A percentile compares a stretch with the other conserved stretches of the same genome.
Conservation (phyloP, 2,888 invertebrate genomes). For the Acrocera orbiculus region DNA sequence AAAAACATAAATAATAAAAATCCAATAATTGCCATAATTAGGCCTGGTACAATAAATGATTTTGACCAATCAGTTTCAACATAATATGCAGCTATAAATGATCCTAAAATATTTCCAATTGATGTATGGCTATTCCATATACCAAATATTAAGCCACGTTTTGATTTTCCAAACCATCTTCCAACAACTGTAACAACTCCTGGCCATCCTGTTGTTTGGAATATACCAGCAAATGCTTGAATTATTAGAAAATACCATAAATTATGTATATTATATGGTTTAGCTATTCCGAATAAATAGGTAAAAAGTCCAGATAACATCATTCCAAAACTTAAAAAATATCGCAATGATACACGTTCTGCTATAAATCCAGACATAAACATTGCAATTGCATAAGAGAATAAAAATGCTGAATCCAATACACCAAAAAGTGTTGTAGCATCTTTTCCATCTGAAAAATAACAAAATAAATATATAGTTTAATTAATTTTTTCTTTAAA, state of each 20-base stretch:
- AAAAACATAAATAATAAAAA: conserved; percentile 66
- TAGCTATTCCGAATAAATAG: conserved; percentile 77
- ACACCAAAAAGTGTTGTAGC: conserved; percentile 66
- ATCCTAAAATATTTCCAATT: conserved; percentile 82
- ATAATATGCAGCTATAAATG: conserved; percentile 71
- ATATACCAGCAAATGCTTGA: conserved; percentile 73
- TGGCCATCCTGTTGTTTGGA: conserved; percentile 93
- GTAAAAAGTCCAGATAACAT: conserved; percentile 68
- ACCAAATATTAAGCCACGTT: conserved; percentile 82
- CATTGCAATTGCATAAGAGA: conserved; percentile 87
- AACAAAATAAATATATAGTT: neutral
- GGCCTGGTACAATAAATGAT: conserved; percentile 81
- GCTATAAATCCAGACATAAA: conserved; percentile 80
- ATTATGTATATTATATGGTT: conserved; percentile 60
- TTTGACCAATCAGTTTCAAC: conserved; percentile 79
- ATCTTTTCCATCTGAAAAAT: conserved; percentile 42
- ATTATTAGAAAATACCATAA: conserved; percentile 65
- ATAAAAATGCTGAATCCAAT: conserved; percentile 79
- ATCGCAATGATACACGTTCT: conserved; percentile 76
- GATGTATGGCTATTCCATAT: conserved; percentile 97
- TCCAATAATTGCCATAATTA: conserved; percentile 55
- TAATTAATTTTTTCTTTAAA: too few relatives aligned
- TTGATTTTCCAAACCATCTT: conserved; percentile 93
- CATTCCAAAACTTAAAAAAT: conserved; percentile 86
- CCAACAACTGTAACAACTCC: conserved; percentile 82